Evolutionary conservation across 1,140 invertebrate species (phyloP).

Genomic region (Hyles vespertilio): DNA sequence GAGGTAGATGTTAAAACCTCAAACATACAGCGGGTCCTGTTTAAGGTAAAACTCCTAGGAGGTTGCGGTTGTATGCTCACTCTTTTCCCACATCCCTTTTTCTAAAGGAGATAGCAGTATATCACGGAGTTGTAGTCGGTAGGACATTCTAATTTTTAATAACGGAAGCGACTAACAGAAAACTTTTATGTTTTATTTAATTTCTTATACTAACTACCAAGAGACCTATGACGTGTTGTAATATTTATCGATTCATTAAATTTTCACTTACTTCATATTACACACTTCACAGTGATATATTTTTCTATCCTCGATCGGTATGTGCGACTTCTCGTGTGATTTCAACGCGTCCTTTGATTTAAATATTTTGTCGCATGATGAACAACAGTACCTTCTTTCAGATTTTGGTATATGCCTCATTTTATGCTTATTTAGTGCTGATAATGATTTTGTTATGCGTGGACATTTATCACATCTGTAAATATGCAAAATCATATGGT

Average conservation of each 20-base stretch:
- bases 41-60: no score
- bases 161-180: no score
- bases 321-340: slow-evolving; percentile 68
- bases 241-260: not conserved
- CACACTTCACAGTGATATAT: slow-evolving; percentile 68
- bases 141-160: no score
- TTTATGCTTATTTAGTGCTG: slow-evolving; percentile 68
- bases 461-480: slow-evolving; percentile 71
- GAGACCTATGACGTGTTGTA: no score
- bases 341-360: slow-evolving; percentile 64
- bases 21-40: no score
- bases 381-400: slow-evolving; percentile 58
- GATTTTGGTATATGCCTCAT: slow-evolving; percentile 68
- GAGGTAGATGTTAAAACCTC: no score
- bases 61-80: no score
- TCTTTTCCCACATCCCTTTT: no score
- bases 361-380: slow-evolving; percentile 65
- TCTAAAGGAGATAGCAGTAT: no score
- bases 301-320: slow-evolving; percentile 70
- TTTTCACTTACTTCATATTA: slow-evolving; percentile 61
- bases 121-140: no score
- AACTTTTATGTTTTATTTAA: no score
- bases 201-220: no score
- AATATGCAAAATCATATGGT: slow-evolving; percentile 12
- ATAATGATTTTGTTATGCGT: slow-evolving; percentile 62